These are phyloP conservation scores for Stegastes partitus DNA, from an alignment of 2,113 vertebrate species.

Conservation along the genomic window DNA sequence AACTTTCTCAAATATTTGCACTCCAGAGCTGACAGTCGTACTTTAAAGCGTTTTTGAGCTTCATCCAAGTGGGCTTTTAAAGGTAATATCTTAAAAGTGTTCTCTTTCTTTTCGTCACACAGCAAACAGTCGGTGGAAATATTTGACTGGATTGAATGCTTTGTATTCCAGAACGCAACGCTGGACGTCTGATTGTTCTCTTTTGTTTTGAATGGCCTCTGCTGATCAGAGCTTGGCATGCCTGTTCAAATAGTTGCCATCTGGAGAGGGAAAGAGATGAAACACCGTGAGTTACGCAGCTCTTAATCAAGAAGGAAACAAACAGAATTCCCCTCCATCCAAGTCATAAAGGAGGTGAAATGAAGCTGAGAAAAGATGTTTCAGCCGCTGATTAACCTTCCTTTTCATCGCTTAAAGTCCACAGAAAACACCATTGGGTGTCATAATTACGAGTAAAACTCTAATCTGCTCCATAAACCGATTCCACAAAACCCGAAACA, in stretches of 20 bases:
- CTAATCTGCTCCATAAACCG: not conserved
- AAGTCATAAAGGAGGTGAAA: slow-evolving; percentile 9
- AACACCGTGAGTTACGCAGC: slow-evolving; percentile 54
- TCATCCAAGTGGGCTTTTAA: not conserved
- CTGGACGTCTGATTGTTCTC: slow-evolving; percentile 26
- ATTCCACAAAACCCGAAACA: slow-evolving; percentile 2
- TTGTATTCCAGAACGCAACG: not conserved
- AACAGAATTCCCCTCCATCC: slow-evolving; percentile 48
- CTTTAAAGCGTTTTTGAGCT: not conserved
- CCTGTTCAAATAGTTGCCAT: slow-evolving; percentile 67
- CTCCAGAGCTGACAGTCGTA: not conserved
- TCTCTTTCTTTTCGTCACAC: not conserved
- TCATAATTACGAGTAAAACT: not conserved
- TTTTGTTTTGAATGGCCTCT: slow-evolving; percentile 43
- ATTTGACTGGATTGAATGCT: not conserved
- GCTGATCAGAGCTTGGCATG: slow-evolving; percentile 61
- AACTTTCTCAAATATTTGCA: too few relatives aligned
- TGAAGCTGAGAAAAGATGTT: slow-evolving; percentile 38
- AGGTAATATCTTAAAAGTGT: not conserved
- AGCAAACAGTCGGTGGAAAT: slow-evolving; percentile 8
- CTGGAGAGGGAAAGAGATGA: slow-evolving; percentile 61
- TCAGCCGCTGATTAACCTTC: slow-evolving; percentile 50
- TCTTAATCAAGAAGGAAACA: slow-evolving; percentile 59
- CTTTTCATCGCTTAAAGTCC: not conserved
- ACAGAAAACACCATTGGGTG: slow-evolving; percentile 8